Conservation (phyloP, 2,888 invertebrate genomes). For the Phalangium opilio region DNA sequence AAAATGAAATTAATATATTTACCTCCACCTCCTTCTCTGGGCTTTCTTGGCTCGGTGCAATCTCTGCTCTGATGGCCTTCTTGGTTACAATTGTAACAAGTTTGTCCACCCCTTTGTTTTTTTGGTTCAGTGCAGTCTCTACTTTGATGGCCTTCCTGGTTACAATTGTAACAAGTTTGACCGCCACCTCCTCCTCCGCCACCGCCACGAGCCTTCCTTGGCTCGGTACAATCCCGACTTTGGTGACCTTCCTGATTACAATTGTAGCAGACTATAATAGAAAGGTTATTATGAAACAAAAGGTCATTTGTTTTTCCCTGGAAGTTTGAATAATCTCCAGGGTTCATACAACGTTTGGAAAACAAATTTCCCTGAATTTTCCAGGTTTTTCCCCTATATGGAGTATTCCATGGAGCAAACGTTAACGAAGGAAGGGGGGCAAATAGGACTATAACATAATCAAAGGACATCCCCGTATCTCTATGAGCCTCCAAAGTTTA, state of each 20-base stretch:
- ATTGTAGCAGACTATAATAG: conserved; percentile 12
- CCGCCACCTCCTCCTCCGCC: too few relatives aligned
- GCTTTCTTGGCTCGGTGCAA: conserved; percentile 11
- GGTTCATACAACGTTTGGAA: too few relatives aligned
- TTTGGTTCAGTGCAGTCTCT: conserved; percentile 16
- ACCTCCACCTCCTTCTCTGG: background rate
- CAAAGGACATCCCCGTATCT: too few relatives aligned
- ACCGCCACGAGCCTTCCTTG: background rate
- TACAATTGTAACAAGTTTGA: conserved; percentile 14
- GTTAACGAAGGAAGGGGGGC: too few relatives aligned
- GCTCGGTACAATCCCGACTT: conserved; percentile 10
- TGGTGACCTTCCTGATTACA: conserved; percentile 19
- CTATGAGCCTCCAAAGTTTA: too few relatives aligned
- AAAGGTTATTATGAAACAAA: too few relatives aligned
- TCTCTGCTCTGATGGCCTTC: conserved; percentile 19
- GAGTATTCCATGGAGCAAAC: too few relatives aligned
- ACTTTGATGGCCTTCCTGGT: conserved; percentile 16
- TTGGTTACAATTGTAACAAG: conserved; percentile 15
- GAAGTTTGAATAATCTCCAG: too few relatives aligned
- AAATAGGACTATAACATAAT: too few relatives aligned
- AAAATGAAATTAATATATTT: background rate
- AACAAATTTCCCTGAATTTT: too few relatives aligned
- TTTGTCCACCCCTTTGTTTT: background rate
- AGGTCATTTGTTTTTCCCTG: too few relatives aligned
- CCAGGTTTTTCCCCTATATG: too few relatives aligned